Evolutionary conservation across 2,113 vertebrate genomes (phyloP), one percentile per base, ranked within the genome.

Genomic region (Panurus biarmicus): DNA sequence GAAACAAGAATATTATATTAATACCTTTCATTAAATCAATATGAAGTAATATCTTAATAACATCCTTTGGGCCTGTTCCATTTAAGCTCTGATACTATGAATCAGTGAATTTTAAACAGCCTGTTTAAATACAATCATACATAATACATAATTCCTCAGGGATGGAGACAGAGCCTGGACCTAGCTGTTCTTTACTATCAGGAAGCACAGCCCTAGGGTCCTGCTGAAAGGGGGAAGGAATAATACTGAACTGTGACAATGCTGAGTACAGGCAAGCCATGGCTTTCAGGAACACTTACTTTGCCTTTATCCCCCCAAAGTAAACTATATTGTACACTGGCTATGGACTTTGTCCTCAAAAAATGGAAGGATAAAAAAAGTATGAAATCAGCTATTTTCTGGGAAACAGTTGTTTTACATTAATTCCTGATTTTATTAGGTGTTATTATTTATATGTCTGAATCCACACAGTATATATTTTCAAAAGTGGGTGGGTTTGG

Each of bases 121-220:
- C 60, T 96, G 84, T 94, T 69, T 76, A 89, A 54, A 35, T 36
- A 48, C 35, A 42, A 8, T 62, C 40, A 75, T 69, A 4, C 31
- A 69, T 75, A 62, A 69, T 56, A 56, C 14, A 76, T 94, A 89
- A 97, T 95, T 97, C 97, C 96, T 94, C 71, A 66, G 96, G 92
- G 95, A 92, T 89, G 87, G 56, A 97, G 94, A 69, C 69, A 91
- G 76, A 90, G 72, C 26, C 48, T 67, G 77, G 91, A 96, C 96
- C 75, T 97, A 94, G 51, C 90, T 5, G 2, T 60, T 66, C 42
- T 95, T 92, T 80, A 35, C 86, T 67, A 66, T 38, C 77, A 75
- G 81, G 70, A 81, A 93, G 69, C 84, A 58, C 12, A 66, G n/a
- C 44, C 60, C 60, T 56, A 56, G 7, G 29, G 20, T 42, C 33